These are phyloP conservation scores for Orientallactaga bullata DNA, from an alignment of 2,113 vertebrate species.

Conservation along the genomic window DNA sequence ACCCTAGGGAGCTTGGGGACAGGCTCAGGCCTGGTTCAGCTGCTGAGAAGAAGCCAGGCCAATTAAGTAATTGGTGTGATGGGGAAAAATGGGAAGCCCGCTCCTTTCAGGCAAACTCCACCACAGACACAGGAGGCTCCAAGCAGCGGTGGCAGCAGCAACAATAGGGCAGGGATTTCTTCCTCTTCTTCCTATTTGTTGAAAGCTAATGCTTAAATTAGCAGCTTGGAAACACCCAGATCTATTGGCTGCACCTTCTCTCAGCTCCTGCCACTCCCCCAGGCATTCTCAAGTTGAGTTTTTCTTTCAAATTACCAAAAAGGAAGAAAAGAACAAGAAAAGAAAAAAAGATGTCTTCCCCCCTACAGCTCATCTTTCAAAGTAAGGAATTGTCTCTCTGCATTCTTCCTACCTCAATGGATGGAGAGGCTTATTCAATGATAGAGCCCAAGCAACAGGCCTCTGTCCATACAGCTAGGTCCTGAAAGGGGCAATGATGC, in stretches of 20 bases:
- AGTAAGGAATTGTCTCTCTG: conserved; percentile 20
- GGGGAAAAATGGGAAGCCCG: conserved; percentile 56
- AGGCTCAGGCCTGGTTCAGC: conserved; percentile 64
- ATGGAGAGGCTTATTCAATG: conserved; percentile 13
- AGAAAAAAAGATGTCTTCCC: background rate
- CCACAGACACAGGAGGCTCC: conserved; percentile 43
- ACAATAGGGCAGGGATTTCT: conserved; percentile 68
- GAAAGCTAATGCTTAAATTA: conserved; percentile 81
- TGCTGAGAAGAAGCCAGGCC: conserved; percentile 59
- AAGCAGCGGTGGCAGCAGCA: conserved; percentile 29
- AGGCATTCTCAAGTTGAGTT: conserved; percentile 58
- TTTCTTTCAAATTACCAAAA: conserved; percentile 62
- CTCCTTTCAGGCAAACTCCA: conserved; percentile 65
- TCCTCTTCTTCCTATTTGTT: conserved; percentile 77
- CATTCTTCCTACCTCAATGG: conserved; percentile 19
- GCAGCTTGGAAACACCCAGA: conserved; percentile 79
- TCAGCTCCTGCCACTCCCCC: conserved; percentile 46
- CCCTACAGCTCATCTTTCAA: conserved; percentile 51
- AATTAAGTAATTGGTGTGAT: conserved; percentile 71
- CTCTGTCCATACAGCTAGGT: background rate
- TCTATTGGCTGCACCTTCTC: conserved; percentile 57
- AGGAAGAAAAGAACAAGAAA: background rate
- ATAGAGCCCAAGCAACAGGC: conserved; percentile 7
- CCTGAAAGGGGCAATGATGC: background rate
- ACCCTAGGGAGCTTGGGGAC: conserved; percentile 48